Evolutionary conservation across 2,113 vertebrate genomes (phyloP).

Genomic region (Lampris incognitus): DNA sequence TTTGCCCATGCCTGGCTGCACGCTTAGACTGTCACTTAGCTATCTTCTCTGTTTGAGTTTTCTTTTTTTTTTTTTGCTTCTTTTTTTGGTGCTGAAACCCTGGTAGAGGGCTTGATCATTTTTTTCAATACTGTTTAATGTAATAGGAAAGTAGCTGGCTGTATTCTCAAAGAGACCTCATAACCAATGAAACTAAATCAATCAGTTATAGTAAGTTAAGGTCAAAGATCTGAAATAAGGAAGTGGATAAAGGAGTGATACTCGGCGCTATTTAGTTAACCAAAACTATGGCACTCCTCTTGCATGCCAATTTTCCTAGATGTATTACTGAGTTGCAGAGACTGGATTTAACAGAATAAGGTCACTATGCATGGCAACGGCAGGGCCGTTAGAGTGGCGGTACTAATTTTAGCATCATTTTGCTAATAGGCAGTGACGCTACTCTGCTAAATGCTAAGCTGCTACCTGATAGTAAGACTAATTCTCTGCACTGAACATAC

Average conservation of each 20-base stretch:
- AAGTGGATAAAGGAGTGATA: too few species aligned
- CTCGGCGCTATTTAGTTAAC: background rate
- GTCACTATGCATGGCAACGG: background rate
- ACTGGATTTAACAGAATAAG: background rate
- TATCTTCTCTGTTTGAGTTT: background rate
- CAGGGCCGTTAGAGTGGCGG: background rate
- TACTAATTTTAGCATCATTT: slow-evolving; percentile 48
- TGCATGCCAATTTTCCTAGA: background rate
- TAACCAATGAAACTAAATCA: too few species aligned
- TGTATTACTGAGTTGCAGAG: background rate
- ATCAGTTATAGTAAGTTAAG: too few species aligned
- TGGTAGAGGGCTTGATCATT: background rate
- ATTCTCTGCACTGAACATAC: background rate
- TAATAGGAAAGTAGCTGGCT: background rate
- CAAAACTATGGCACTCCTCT: background rate
- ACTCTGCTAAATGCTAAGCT: slow-evolving; percentile 43
- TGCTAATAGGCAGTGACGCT: slow-evolving; percentile 50
- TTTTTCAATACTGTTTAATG: background rate
- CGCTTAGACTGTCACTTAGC: background rate
- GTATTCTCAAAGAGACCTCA: too few species aligned
- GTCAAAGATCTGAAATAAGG: too few species aligned
- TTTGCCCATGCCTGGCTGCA: background rate
- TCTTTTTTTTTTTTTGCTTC: too few species aligned
- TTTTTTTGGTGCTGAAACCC: background rate
- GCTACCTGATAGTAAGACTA: slow-evolving; percentile 14